These are phyloP conservation scores for Diacarnus erythraeanus DNA, from an alignment of 37 sponge, comb jelly and placozoan species.

Conservation along the genomic window DNA sequence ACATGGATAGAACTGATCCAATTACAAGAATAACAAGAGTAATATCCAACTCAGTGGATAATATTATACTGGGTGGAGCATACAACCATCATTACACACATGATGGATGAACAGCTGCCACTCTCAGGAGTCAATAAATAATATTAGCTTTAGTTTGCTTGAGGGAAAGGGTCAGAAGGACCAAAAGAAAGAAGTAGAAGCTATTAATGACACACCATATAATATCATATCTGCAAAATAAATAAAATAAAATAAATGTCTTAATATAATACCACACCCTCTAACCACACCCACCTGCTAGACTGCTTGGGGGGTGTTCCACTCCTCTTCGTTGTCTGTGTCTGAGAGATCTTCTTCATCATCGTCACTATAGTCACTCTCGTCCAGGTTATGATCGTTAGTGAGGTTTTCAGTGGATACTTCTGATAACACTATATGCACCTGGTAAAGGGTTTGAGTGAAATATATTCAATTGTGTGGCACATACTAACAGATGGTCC, in stretches of 20 bases:
- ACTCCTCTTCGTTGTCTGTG: slow-evolving; percentile 65
- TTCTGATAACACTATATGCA: slow-evolving; percentile 57
- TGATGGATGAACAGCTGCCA: no score
- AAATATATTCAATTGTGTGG: not conserved
- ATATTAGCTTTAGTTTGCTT: not conserved
- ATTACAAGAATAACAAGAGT: not conserved
- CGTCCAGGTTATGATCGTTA: not conserved
- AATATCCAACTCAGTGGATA: not conserved
- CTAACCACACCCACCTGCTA: slow-evolving; percentile 2
- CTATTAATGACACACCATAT: not conserved
- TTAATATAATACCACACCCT: not conserved
- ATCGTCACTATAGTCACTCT: slow-evolving; percentile 10
- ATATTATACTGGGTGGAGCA: no score
- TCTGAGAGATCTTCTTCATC: slow-evolving; percentile 61
- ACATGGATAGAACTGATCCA: not conserved
- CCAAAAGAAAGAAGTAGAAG: not conserved
- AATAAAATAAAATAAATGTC: no score
- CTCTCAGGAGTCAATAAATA: no score
- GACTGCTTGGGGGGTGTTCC: slow-evolving; percentile 12
- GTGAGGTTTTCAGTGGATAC: slow-evolving; percentile 10
- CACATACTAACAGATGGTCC: not conserved
- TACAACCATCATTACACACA: no score
- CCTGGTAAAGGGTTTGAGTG: slow-evolving; percentile 33
- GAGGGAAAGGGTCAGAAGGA: not conserved
- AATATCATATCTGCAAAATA: not conserved